Evolutionary conservation across 2,113 vertebrate species (phyloP).

Genomic region (Cavia porcellus): DNA sequence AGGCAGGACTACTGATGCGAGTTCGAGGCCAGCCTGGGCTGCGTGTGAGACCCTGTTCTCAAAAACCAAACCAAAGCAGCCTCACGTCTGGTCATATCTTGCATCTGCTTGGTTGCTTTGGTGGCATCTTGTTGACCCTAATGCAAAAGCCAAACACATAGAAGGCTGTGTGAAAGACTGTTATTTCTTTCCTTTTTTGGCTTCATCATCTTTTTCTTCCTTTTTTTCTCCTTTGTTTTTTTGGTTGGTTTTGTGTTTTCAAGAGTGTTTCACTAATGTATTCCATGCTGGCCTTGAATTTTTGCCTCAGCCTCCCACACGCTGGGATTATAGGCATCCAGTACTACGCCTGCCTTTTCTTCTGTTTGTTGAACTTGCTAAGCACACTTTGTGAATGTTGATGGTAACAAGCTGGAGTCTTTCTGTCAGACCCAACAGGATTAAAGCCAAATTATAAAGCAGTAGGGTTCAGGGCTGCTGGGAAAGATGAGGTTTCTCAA

Average conservation of each 20-base stretch:
- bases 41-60: background rate
- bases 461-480: fast-evolving
- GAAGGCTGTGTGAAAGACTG: background rate
- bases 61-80: background rate
- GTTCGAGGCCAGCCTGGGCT: background rate
- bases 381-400: background rate
- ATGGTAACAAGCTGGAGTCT: background rate
- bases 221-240: background rate
- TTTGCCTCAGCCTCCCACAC: background rate
- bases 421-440: background rate
- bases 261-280: background rate
- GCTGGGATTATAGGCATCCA: background rate
- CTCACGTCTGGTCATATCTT: background rate
- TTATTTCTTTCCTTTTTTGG: background rate
- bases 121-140: background rate
- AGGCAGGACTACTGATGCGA: background rate
- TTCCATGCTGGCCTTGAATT: background rate
- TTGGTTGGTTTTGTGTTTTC: background rate
- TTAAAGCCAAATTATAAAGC: background rate
- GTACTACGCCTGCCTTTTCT: background rate
- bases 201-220: background rate
- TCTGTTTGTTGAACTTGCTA: constrained; percentile 17
- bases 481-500: background rate
- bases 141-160: background rate
- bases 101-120: background rate